These are phyloP conservation scores for Strigamia maritima DNA, from an alignment of 2,888 invertebrate genomes.

Conservation along the genomic window DNA sequence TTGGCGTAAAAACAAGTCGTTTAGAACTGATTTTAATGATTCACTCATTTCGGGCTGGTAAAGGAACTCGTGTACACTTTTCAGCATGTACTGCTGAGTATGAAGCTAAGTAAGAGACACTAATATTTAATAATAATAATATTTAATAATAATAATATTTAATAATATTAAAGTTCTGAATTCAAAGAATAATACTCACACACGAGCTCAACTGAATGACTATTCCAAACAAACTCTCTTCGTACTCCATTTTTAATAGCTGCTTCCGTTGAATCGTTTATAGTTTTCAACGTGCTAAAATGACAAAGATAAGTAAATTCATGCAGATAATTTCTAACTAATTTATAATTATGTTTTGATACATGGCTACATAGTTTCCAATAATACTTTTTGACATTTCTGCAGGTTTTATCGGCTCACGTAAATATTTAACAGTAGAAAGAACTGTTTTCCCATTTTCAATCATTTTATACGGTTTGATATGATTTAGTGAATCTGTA, in stretches of 20 bases:
- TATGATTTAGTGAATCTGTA: too few relatives aligned
- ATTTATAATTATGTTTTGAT: too few relatives aligned
- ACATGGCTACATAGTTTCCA: too few relatives aligned
- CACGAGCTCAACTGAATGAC: background rate
- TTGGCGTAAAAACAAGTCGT: slow-evolving; percentile 71
- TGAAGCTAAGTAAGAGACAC: slow-evolving; percentile 61
- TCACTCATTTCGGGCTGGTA: slow-evolving; percentile 57
- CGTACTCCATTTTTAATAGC: background rate
- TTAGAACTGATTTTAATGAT: slow-evolving; percentile 62
- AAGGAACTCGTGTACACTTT: slow-evolving; percentile 59
- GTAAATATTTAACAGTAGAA: slow-evolving; percentile 70
- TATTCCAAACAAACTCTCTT: background rate
- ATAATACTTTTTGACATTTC: too few relatives aligned
- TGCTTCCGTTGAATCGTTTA: background rate
- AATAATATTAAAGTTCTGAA: background rate
- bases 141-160: slow-evolving; percentile 21
- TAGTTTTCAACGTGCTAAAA: background rate
- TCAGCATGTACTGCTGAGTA: slow-evolving; percentile 74
- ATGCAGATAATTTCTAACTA: too few relatives aligned
- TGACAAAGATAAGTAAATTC: background rate
- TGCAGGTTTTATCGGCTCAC: slow-evolving; percentile 39
- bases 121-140: slow-evolving; percentile 11
- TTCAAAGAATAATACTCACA: too few relatives aligned
- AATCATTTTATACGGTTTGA: slow-evolving; percentile 73
- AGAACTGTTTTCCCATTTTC: slow-evolving; percentile 61